phyloP scores from a whole-genome alignment of 2,797 vertebrate species.

The Rhinella marina region DNA sequence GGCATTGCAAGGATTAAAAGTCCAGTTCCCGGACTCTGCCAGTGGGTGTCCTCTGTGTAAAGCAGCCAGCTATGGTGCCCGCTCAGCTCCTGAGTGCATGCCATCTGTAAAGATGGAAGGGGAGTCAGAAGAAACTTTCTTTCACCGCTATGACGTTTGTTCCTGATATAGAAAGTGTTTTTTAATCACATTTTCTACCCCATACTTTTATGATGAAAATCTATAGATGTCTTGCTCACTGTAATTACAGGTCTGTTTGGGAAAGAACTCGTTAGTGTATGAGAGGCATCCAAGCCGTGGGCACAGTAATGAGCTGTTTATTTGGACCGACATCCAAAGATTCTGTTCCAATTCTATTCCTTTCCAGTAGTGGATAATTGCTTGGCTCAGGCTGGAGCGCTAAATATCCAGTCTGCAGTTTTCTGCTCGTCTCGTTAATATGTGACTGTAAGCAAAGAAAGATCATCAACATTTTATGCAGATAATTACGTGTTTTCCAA shows the following conservation, averaged over 20 bases:
- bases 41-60: too few species aligned
- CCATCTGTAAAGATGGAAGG: too few species aligned
- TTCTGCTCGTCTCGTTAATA: background rate
- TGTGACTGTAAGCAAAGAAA: too few species aligned
- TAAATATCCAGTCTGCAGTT: background rate
- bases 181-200: too few species aligned
- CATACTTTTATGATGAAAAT: background rate
- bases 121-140: too few species aligned
- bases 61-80: too few species aligned
- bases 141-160: too few species aligned
- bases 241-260: background rate
- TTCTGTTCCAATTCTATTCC: background rate
- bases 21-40: too few species aligned
- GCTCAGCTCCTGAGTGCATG: too few species aligned
- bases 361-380: background rate
- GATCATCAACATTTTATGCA: background rate
- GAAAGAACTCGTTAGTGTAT: background rate
- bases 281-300: background rate
- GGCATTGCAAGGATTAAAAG: too few species aligned
- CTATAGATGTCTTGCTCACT: background rate
- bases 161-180: too few species aligned
- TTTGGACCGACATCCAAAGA: background rate
- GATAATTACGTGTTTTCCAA: too few species aligned
- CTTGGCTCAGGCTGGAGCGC: background rate
- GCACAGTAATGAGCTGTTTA: background rate